Percentiles rank a stretch among this genome's conserved stretches.
Evolutionary conservation across 2,113 vertebrate genomes (phyloP).

Genomic region (Orycteropus afer): DNA sequence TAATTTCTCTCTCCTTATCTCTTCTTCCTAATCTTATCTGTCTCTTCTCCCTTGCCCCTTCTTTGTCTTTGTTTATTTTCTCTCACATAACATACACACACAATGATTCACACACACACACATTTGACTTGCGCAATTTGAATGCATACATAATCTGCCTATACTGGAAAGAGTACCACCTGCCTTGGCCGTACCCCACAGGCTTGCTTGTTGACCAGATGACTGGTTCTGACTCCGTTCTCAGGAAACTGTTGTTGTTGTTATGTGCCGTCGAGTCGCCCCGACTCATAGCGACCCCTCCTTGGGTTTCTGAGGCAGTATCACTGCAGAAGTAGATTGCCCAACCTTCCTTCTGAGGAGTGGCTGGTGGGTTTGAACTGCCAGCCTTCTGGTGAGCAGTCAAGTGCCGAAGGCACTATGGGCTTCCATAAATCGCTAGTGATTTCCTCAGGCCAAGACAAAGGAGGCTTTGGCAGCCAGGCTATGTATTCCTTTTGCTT

Average conservation of each 20-base stretch:
- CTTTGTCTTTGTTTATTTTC: not conserved
- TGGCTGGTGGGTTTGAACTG: too few species aligned
- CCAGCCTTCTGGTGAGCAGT: too few species aligned
- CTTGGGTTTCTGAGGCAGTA: too few species aligned
- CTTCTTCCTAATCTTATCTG: too few species aligned
- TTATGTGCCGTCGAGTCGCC: too few species aligned
- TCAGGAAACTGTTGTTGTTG: not conserved
- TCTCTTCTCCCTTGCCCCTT: not conserved
- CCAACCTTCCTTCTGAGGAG: too few species aligned
- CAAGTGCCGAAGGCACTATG: too few species aligned
- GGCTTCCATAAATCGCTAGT: not conserved
- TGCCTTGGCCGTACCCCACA: not conserved
- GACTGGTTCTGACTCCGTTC: too few species aligned
- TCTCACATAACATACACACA: not conserved
- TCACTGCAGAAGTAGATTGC: too few species aligned
- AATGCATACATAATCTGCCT: not conserved
- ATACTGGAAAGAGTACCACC: not conserved
- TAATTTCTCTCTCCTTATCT: not conserved
- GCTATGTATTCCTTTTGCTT: slow-evolving; percentile 47
- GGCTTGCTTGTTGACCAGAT: not conserved
- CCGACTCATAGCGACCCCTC: too few species aligned
- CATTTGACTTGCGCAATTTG: not conserved
- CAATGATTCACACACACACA: not conserved
- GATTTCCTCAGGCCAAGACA: not conserved
- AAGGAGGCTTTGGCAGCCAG: slow-evolving; percentile 33